phyloP scores from a whole-genome alignment of 2,888 invertebrate genomes.

The Rhyacophila evoluta region DNA sequence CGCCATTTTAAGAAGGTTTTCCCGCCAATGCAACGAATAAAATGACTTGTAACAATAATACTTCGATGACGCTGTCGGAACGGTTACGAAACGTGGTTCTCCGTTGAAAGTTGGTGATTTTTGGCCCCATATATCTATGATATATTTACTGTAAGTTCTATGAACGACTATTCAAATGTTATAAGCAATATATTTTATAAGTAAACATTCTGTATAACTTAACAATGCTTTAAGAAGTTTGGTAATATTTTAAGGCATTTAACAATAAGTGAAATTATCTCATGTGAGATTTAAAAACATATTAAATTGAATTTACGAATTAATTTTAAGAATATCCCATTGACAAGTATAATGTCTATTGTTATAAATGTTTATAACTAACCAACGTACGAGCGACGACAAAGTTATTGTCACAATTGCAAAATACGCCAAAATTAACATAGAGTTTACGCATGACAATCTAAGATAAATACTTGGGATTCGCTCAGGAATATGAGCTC shows the following conservation, averaged over 20 bases:
- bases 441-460: slow-evolving; percentile 16
- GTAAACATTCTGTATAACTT: slow-evolving; percentile 53
- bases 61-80: slow-evolving; percentile 35
- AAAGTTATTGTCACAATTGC: slow-evolving; percentile 47
- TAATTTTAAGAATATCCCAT: neutral
- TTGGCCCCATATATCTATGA: slow-evolving; percentile 98
- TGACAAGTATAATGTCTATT: neutral
- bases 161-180: slow-evolving; percentile 76
- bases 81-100: slow-evolving; percentile 28
- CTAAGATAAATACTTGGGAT: slow-evolving; percentile 47
- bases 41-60: slow-evolving; percentile 9
- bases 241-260: slow-evolving; percentile 26
- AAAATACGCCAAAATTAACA: slow-evolving; percentile 36
- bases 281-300: slow-evolving; percentile 47
- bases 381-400: slow-evolving; percentile 28
- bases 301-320: slow-evolving; percentile 31
- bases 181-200: slow-evolving; percentile 50
- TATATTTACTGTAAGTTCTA: slow-evolving; percentile 97
- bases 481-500: slow-evolving; percentile 53
- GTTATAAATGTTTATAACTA: neutral
- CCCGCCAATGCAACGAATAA: slow-evolving; percentile 23
- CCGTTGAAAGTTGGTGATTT: slow-evolving; percentile 74
- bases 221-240: slow-evolving; percentile 53
- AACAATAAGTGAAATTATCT: slow-evolving; percentile 52
- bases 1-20: slow-evolving; percentile 38